These are phyloP conservation scores for Muntiacus muntjak DNA, from an alignment of 2,113 vertebrate species.

Conservation along the genomic window DNA sequence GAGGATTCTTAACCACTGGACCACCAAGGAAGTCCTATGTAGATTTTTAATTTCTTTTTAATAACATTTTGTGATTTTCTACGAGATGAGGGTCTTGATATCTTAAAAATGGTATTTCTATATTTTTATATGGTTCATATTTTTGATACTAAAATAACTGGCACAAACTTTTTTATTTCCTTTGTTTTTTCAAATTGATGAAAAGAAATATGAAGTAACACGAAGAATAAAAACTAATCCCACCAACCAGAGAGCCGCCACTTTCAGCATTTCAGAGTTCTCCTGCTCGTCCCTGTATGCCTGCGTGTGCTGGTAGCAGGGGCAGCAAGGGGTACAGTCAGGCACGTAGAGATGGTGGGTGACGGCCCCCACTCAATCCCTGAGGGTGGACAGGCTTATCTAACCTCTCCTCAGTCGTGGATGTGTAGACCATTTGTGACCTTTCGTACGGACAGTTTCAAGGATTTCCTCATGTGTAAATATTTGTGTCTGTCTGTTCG, in stretches of 20 bases:
- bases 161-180: neutral
- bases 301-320: accelerated
- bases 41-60: neutral
- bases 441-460: neutral
- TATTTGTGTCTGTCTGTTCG: neutral
- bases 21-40: neutral
- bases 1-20: neutral
- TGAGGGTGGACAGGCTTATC: neutral
- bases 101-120: neutral
- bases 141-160: neutral
- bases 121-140: neutral
- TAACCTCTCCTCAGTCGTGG: neutral
- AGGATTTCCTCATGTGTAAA: neutral
- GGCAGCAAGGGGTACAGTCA: neutral
- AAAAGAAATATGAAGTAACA: neutral
- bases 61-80: neutral
- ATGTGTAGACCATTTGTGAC: neutral
- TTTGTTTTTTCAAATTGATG: neutral
- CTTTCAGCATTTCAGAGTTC: accelerated
- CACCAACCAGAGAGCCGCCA: neutral
- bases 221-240: neutral
- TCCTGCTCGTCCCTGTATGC: too few relatives aligned
- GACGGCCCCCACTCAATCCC: accelerated
- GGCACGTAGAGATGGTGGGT: neutral
- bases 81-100: neutral